A percentile compares a stretch with the other conserved stretches of the same genome.
Conservation (phyloP, 2,888 invertebrate genomes). For the Orchesellides sinensis region DNA sequence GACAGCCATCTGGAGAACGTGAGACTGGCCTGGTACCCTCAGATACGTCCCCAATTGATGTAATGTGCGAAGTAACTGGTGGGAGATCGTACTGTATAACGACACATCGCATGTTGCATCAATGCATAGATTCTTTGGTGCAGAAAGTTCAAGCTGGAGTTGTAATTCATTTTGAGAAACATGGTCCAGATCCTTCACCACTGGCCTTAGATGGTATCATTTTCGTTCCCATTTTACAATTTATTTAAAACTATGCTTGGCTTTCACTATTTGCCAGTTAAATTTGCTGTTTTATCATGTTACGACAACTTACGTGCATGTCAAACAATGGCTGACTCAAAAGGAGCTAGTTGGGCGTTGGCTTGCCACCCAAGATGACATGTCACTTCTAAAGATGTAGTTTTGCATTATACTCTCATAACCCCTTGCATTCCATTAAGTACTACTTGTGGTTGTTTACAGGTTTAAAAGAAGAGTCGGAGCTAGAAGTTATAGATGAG, state of each 20-base stretch:
- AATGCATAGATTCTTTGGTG: conserved; percentile 97
- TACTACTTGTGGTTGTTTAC: too few relatives aligned
- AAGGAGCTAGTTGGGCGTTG: too few relatives aligned
- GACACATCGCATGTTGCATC: conserved; percentile 95
- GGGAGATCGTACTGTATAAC: conserved; percentile 98
- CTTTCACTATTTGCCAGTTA: neutral
- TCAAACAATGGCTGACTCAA: too few relatives aligned
- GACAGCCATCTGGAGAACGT: conserved; percentile 91
- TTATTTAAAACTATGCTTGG: too few relatives aligned
- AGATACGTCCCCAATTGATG: conserved; percentile 95
- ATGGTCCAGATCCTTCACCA: conserved; percentile 90
- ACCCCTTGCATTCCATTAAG: too few relatives aligned
- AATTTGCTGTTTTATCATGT: too few relatives aligned
- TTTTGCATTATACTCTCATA: too few relatives aligned
- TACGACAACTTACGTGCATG: neutral
- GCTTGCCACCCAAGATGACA: too few relatives aligned
- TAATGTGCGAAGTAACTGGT: conserved; percentile 99
- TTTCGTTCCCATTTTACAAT: neutral
- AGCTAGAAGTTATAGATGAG: conserved; percentile 66
- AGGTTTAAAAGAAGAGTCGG: conserved; percentile 67
- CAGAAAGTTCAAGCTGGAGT: conserved; percentile 98
- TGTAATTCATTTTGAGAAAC: conserved; percentile 97
- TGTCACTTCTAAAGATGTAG: too few relatives aligned
- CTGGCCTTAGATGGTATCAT: conserved; percentile 76
- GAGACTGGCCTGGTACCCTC: conserved; percentile 94